Base-by-base conservation (phyloP, 2,888 invertebrate species). In the Crossocerus cetratus region DNA sequence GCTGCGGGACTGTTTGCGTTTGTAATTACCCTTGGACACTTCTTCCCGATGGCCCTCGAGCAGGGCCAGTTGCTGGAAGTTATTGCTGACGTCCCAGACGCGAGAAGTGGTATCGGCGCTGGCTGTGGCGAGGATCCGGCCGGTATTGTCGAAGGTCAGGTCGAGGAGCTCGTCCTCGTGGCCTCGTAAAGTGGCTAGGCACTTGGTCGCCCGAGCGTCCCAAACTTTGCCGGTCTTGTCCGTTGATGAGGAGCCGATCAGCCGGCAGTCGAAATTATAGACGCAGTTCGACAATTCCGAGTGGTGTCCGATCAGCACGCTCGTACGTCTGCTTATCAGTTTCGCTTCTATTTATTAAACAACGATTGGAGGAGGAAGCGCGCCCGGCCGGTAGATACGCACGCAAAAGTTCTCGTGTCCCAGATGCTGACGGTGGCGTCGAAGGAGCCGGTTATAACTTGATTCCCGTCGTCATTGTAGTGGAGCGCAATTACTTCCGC, bases 391-490 rank as follows among this genome's bases (percentile, higher is more conserved):
- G 21, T 32, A 11, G 3, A 53, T 23, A 80, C 86, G 89, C 84
- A 94, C 94, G 92, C 92, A 66, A 93, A 92, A 18, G 91, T 91
- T 74, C 95, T 92, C 2, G 93, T 93, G 88, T 96, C 96, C 95
- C 96, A 96, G 78, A 96, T 89, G 20, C 93, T 92, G 56, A 96
- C 93, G 8, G 94, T 95, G 72, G 94, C 93, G 86, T 96, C 96
- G 87, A 96, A 96, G 2, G 96, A 96, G 4, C 95, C 96, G 0
- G 96, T 96, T 82, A 96, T 92, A 72, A 96, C 90, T 60, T 93
- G 90, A 81, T 93, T 93, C 0, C 95, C 95, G 78, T 93, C 93
- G 11, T 90, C 93, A 84, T 93, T 94, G 85, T 95, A 96, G 82
- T 94, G 93, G 13, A 95, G 90, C 0, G 94, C 93, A 65, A 96